Evolutionary conservation across 2,113 vertebrate species (phyloP).

Genomic region (Grus americana): DNA sequence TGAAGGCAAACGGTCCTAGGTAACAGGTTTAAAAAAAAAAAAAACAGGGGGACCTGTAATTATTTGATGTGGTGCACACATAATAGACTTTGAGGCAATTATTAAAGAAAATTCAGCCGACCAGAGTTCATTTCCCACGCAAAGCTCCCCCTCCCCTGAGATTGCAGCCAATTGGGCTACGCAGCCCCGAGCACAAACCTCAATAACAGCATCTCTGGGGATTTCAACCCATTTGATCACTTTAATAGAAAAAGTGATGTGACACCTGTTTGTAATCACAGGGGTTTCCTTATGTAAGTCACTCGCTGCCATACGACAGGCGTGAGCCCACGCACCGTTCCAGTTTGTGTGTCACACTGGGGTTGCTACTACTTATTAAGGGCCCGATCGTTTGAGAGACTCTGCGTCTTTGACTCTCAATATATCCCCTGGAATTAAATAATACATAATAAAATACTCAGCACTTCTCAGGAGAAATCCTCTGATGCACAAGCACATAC

Average conservation of each 20-base stretch:
- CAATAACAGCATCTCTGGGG: neutral
- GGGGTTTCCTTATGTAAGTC: neutral
- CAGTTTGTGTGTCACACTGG: neutral
- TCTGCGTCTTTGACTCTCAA: neutral
- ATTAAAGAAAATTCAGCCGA: neutral
- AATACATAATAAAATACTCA: neutral
- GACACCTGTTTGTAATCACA: conserved; percentile 25
- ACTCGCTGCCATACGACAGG: fast-evolving
- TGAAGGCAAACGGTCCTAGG: neutral
- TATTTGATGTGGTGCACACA: neutral
- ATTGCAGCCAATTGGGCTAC: neutral
- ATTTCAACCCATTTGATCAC: conserved; percentile 38
- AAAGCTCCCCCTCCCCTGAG: neutral
- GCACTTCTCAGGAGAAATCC: neutral
- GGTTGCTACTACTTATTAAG: neutral
- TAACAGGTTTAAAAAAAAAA: neutral
- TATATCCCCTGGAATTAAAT: neutral
- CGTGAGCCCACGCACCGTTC: neutral
- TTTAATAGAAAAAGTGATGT: conserved; percentile 39
- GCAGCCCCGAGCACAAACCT: conserved; percentile 5
- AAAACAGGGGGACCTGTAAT: neutral
- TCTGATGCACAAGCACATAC: neutral
- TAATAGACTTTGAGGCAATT: conserved; percentile 7
- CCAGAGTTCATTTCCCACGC: conserved; percentile 13
- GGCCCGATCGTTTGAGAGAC: neutral